phyloP scores from a whole-genome alignment of 2,888 invertebrate genomes.

The Julus scanicus region DNA sequence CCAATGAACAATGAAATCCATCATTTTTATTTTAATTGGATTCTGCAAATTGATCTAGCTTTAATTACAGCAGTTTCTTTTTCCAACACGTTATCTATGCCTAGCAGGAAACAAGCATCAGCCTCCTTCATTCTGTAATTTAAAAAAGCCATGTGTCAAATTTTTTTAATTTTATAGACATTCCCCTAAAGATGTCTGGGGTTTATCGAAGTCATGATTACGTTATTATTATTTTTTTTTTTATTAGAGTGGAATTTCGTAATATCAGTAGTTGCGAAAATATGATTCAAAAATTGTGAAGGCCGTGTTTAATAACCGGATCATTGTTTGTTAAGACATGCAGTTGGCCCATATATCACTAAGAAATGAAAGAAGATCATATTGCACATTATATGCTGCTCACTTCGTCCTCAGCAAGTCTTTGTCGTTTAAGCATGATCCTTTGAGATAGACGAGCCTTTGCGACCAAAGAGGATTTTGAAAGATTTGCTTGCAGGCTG shows the following conservation, averaged over 20 bases:
- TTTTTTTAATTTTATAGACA: too few relatives aligned
- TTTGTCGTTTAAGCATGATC: slow-evolving; percentile 95
- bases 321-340: too few relatives aligned
- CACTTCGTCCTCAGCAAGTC: slow-evolving; percentile 87
- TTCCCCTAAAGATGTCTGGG: too few relatives aligned
- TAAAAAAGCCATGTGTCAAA: too few relatives aligned
- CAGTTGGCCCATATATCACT: too few relatives aligned
- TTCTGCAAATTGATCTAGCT: background rate
- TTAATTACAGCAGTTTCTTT: slow-evolving; percentile 87
- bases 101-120: slow-evolving; percentile 96
- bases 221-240: too few relatives aligned
- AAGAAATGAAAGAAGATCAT: background rate
- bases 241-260: too few relatives aligned
- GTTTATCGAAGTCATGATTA: too few relatives aligned
- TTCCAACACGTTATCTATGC: slow-evolving; percentile 94
- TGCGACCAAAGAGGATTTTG: slow-evolving; percentile 97
- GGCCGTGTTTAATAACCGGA: too few relatives aligned
- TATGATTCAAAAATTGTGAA: too few relatives aligned
- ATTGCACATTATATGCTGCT: background rate
- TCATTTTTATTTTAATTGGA: background rate
- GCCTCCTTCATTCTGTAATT: slow-evolving; percentile 88
- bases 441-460: slow-evolving; percentile 95
- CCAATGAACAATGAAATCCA: background rate
- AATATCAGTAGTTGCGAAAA: too few relatives aligned
- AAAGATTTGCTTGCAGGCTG: slow-evolving; percentile 97